Base-by-base conservation (phyloP, 2,113 vertebrate genomes). In the Azemiops feae region DNA sequence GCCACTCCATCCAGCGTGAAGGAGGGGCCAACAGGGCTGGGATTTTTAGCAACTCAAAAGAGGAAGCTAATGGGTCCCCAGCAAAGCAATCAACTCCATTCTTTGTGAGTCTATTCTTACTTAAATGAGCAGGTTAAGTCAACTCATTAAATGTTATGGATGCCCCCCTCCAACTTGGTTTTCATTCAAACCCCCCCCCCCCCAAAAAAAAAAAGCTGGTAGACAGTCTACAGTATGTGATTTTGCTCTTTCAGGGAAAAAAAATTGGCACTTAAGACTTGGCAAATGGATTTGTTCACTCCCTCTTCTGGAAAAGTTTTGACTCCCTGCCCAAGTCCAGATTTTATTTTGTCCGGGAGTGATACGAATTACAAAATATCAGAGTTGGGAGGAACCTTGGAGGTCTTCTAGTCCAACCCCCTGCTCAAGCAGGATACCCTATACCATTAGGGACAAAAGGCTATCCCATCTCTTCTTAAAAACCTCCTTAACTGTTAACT, bases 41-140 rank as follows among this genome's bases (percentile, higher is more conserved):
- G 11, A 4, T 50, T 45, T 45, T 91, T 85, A 88, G 64, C 90
- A 89, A 85, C 30, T n/a, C 64, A 64, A 91, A 93, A 87, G 92
- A 14, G 30, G 14, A 27, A 16, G 88, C 30, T 85, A 93, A 89
- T 89, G 69, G 69, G 53, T 69, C 3, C 1, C 54, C 54, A 90
- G 27, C 43, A 93, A 55, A 47, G 8, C 27, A 4, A 60, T 86
- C 74, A 87, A n/a, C n/a, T 23, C 54, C 88, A 34, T 30, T 3
- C 54, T 86, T 89, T 14, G 64, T 34, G 69, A n/a, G 88, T 9
- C 92, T 93, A 52, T 93, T 90, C 27, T 90, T 90, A 57, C 3
- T n/a, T 58, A 93, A 93, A 85, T 30, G 53, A 85, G 43, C 74
- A 34, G 45, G 74, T 52, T 85, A 60, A 85, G 54, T 58, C 88